Conservation (phyloP, 2,113 vertebrate genomes). For the Toxotes chatareus region DNA sequence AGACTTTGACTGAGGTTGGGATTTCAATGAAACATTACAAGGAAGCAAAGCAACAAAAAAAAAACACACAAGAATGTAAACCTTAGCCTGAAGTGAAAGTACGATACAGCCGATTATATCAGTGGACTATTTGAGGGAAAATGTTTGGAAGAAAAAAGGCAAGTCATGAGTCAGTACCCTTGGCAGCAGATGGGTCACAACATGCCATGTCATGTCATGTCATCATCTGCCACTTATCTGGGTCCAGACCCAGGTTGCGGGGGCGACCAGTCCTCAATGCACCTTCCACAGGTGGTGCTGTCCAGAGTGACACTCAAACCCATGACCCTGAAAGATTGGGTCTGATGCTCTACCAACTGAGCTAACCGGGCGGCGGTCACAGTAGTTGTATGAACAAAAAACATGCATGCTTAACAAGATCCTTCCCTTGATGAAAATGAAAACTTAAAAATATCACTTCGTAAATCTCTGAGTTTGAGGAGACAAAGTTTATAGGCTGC, state of each 20-base stretch:
- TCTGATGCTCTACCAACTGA: not conserved
- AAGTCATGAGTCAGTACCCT: not conserved
- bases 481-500: not conserved
- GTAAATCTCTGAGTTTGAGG: not conserved
- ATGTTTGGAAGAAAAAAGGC: not conserved
- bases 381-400: not conserved
- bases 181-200: no score
- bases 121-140: not conserved
- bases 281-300: no score
- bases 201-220: no score
- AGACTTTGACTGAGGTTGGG: not conserved
- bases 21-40: not conserved
- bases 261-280: no score
- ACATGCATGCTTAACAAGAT: no score
- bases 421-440: not conserved
- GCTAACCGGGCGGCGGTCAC: not conserved
- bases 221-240: no score
- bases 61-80: not conserved
- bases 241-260: no score
- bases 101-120: not conserved
- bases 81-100: not conserved
- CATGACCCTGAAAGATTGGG: not conserved
- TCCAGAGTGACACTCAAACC: no score
- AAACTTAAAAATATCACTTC: no score
- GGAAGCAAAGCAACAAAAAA: not conserved